Evolutionary conservation across 1,140 invertebrate species (phyloP), one percentile per base, ranked within the genome.

Genomic region (Papilio glaucus): DNA sequence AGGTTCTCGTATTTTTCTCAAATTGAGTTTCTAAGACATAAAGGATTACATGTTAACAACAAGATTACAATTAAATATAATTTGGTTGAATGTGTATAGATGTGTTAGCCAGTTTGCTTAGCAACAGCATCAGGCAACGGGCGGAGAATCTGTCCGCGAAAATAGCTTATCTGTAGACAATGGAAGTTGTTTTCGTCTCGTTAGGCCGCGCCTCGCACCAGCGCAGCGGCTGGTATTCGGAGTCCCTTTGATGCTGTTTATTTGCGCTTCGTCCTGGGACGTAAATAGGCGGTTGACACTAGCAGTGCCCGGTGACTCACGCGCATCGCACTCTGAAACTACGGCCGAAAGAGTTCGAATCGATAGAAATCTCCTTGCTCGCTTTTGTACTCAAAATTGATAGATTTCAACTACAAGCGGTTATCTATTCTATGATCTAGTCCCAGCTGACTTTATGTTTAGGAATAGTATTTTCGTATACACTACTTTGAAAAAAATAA

Each of bases 231-330:
- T 79, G 88, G 86, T 89, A 85, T 92, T 88, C 85, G 80, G 81
- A 79, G 77, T 89, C 80, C 88, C 87, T 92, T 92, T 92, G 90
- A 92, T 89, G 89, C 86, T 89, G 87, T 92, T 92, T 92, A 92
- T 92, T 91, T 92, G 90, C 88, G 85, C 87, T 83, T 91, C 83
- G 86, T 91, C 89, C 88, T 91, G 90, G 85, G 85, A 91, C 90
- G 87, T 90, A 92, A 92, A 92, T 92, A 92, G 90, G 88, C 89
- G 84, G 84, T 90, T 91, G 90, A 92, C 90, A 92, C 89, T 87
- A 77, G 83, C 84, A 74, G 78, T 85, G 87, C 85, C 87, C 74
- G 73, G 76, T 91, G 89, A 91, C 83, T 89, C 87, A 92, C 81
- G 76, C 83, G 80, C 85, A 85, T 73, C 82, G 84, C 83, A 84